A percentile compares a stretch with the other conserved stretches of the same genome.
phyloP scores from a whole-genome alignment of 2,888 invertebrate species.

The Cyclophora albipunctata region DNA sequence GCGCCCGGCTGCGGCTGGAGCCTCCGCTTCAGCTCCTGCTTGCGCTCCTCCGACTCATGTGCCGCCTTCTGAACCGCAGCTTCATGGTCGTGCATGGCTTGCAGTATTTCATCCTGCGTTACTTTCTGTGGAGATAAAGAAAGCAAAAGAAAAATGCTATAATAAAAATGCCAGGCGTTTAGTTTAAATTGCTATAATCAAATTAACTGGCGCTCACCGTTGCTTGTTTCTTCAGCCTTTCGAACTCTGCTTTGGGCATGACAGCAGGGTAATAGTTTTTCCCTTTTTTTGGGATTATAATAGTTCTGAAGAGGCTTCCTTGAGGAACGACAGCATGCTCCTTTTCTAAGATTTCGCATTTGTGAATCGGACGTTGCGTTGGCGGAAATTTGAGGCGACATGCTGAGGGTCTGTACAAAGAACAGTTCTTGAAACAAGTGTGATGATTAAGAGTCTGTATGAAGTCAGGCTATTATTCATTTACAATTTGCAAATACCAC shows the following conservation, averaged over 20 bases:
- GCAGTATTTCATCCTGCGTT: constrained; percentile 46
- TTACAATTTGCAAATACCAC: no score
- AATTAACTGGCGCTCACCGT: constrained; percentile 42
- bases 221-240: constrained; percentile 75
- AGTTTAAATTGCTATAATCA: no score
- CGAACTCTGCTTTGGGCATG: constrained; percentile 75
- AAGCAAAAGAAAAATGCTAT: not conserved
- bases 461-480: no score
- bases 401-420: constrained; percentile 48
- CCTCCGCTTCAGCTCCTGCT: constrained; percentile 62
- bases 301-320: constrained; percentile 49
- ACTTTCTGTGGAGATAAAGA: constrained; percentile 35
- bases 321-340: constrained; percentile 48
- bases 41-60: constrained; percentile 75
- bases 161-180: not conserved
- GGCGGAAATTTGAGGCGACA: constrained; percentile 63
- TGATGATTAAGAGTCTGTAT: no score
- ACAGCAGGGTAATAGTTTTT: constrained; percentile 75
- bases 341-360: constrained; percentile 45
- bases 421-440: no score
- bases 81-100: constrained; percentile 70
- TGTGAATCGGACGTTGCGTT: constrained; percentile 56
- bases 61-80: constrained; percentile 69
- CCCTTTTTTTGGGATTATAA: constrained; percentile 69
- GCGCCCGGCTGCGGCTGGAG: constrained; percentile 56